Percentiles rank a stretch among this genome's conserved stretches.
Conservation (phyloP, 1,140 invertebrate species). For the Neoseiulus cucumeris region DNA sequence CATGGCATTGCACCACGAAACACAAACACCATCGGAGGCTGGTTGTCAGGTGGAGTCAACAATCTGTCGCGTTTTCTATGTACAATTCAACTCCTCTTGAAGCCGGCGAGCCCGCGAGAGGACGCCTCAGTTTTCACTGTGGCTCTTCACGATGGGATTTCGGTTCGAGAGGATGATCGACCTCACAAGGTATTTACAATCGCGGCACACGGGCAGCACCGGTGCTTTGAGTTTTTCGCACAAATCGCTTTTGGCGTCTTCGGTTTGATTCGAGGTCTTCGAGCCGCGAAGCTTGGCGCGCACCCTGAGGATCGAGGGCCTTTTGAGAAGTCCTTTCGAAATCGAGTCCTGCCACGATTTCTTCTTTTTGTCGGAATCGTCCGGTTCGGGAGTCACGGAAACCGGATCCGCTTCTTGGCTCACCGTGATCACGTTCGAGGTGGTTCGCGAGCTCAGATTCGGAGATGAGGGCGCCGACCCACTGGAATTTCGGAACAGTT, state of each 20-base stretch:
- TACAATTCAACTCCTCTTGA: too few relatives aligned
- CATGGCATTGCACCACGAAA: too few relatives aligned
- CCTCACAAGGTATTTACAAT: constrained; percentile 79
- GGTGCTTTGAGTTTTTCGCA: constrained; percentile 47
- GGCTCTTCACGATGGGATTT: constrained; percentile 8
- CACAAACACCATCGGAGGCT: too few relatives aligned
- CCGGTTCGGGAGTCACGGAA: neutral
- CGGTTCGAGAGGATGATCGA: constrained; percentile 46
- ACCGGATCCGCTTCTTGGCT: constrained; percentile 13
- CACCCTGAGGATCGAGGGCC: constrained; percentile 25
- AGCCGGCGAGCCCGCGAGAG: too few relatives aligned
- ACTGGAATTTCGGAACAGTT: constrained; percentile 16
- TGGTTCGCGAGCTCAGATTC: constrained; percentile 13
- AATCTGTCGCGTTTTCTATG: too few relatives aligned
- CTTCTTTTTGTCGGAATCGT: constrained; percentile 12
- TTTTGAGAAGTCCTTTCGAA: constrained; percentile 22
- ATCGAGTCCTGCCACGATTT: constrained; percentile 13
- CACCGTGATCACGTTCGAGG: constrained; percentile 23
- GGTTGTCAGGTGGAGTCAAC: too few relatives aligned
- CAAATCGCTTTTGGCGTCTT: constrained; percentile 20
- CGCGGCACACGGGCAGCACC: constrained; percentile 69
- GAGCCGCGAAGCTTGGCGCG: constrained; percentile 21
- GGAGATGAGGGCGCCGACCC: constrained; percentile 22
- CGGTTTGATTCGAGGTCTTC: constrained; percentile 23
- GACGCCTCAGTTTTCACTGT: neutral